A percentile compares a stretch with the other conserved stretches of the same genome.
phyloP scores from a whole-genome alignment of 2,888 invertebrate species.

The Adineta ricciae region DNA sequence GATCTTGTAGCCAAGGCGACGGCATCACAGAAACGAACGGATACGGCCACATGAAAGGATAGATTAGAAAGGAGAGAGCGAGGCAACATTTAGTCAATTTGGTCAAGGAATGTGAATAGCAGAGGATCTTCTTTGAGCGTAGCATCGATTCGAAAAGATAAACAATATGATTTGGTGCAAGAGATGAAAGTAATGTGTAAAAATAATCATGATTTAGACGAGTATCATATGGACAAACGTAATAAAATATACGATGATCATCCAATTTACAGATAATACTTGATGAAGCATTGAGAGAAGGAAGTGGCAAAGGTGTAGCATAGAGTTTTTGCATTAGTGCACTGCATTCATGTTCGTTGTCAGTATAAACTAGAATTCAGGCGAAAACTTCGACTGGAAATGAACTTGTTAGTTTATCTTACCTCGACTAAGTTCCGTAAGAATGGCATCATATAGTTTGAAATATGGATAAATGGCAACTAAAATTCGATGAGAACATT shows the following conservation, averaged over 20 bases:
- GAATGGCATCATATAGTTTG: neutral
- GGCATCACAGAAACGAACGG: neutral
- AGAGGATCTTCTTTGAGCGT: neutral
- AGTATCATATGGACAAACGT: neutral
- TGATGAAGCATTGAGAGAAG: neutral
- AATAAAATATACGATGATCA: neutral
- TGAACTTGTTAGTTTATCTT: neutral
- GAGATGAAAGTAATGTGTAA: neutral
- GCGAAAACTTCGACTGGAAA: too few species aligned
- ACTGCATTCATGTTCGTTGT: neutral
- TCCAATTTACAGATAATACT: neutral
- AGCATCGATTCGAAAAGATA: neutral
- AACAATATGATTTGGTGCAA: neutral
- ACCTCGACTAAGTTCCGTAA: neutral
- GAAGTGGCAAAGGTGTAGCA: neutral
- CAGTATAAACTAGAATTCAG: too few species aligned
- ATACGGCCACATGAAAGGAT: slow-evolving; percentile 10
- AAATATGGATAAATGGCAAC: neutral
- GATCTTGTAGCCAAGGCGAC: neutral
- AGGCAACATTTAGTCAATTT: slow-evolving; percentile 16
- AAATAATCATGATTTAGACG: slow-evolving; percentile 22
- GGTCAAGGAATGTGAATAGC: neutral
- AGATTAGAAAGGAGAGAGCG: neutral
- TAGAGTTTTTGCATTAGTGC: neutral
- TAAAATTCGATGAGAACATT: neutral